Evolutionary conservation across 2,888 invertebrate genomes (phyloP).

Genomic region (Palloptera scutellata): DNA sequence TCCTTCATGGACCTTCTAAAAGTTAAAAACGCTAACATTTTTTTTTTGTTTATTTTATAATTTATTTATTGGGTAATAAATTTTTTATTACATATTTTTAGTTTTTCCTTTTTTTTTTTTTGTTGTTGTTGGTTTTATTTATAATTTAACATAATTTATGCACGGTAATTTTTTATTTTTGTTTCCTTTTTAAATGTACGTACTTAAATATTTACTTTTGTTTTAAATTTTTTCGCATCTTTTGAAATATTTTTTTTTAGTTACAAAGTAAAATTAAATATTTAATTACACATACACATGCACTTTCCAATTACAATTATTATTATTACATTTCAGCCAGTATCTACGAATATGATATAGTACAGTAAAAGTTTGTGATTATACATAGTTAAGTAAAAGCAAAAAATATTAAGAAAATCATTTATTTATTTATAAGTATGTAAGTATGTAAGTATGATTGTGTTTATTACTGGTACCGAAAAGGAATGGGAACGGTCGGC

Average conservation of each 20-base stretch:
- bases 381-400: no score
- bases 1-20: no score
- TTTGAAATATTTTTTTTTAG: no score
- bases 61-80: slow-evolving; percentile 13
- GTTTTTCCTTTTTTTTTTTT: neutral
- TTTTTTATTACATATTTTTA: slow-evolving; percentile 4
- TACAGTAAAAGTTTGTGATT: no score
- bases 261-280: no score
- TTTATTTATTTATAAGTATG: slow-evolving; percentile 19
- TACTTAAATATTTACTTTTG: no score
- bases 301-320: no score
- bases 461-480: slow-evolving; percentile 24
- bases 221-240: no score
- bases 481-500: neutral
- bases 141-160: neutral
- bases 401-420: neutral
- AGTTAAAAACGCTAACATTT: neutral
- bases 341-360: no score
- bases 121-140: no score
- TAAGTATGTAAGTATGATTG: slow-evolving; percentile 11
- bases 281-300: no score
- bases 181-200: neutral
- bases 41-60: neutral
- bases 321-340: no score
- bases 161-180: neutral